Base-by-base conservation (phyloP, 2,888 invertebrate species). In the Orchestes rusci region DNA sequence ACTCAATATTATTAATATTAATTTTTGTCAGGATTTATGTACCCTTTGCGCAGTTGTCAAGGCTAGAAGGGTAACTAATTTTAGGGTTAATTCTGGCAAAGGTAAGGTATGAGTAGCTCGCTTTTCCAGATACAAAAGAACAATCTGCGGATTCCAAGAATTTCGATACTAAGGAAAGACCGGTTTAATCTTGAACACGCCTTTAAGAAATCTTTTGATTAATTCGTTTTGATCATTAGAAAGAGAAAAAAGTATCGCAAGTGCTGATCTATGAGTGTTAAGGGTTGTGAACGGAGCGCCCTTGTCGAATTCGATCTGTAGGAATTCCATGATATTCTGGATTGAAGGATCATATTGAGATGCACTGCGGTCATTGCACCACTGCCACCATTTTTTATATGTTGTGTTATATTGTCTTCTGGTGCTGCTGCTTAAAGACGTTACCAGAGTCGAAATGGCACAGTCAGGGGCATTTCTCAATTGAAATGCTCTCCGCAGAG, bases 61-160 rank as follows among this genome's bases (percentile, higher is more conserved):
- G 10, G 59, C 57, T 30, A 59, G 20, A 8, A 60, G 40, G 2
- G 55, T 54, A 7, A 50, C 41, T 12, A 54, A 28, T 43, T 57
- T 58, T 37, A 53, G 49, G 4, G 54, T 47, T 8, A 58, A 53
- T 23, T 23, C 10, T 7, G 23, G 23, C 7, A 23, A 10, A 23
- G 23, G 23, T 23, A 23, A 10, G 10, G 23, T 7, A 7, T 5
- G 10, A 10, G 23, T 23, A 7, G 10, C 7, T 23, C 10, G 23
- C 10, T 5, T 23, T 23, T 23, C 23, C 10, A 23, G 23, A 10
- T 23, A 23, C 5, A 5, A 5, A 5, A 23, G 50, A 32, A 15
- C 53, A 20, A 30, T 10, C 12, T 41, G 36, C 8, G 59, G 57
- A 33, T 64, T 53, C 61, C 62, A n/a, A 1, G 46, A 47, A 45